Evolutionary conservation across 2,888 invertebrate genomes (phyloP).

Genomic region (Ornithoptera alexandrae): DNA sequence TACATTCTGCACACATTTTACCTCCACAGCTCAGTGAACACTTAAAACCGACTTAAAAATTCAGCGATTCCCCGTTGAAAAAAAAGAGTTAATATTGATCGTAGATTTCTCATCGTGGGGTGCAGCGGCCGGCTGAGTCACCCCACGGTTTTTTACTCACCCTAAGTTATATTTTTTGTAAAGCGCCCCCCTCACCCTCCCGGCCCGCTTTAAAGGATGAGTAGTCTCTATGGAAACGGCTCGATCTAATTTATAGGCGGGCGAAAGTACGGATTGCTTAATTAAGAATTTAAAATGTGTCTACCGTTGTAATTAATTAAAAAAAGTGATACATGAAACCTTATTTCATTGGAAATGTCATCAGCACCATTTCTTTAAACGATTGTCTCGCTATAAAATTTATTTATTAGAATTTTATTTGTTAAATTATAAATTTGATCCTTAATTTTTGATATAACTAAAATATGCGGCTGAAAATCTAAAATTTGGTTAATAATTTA

Average conservation of each 20-base stretch:
- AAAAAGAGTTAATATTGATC: conserved; percentile 82
- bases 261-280: conserved; percentile 80
- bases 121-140: conserved; percentile 81
- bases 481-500: background rate
- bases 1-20: conserved; percentile 38
- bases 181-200: conserved; percentile 65
- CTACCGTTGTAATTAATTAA: conserved; percentile 75
- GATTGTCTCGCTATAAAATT: background rate
- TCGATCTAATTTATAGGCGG: conserved; percentile 80
- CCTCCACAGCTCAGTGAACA: conserved; percentile 38
- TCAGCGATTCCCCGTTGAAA: conserved; percentile 75
- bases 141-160: conserved; percentile 81
- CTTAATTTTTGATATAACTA: background rate
- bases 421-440: background rate
- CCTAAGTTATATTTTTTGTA: conserved; percentile 81
- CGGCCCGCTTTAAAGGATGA: conserved; percentile 80
- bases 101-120: conserved; percentile 80
- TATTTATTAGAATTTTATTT: background rate
- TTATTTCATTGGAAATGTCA: background rate
- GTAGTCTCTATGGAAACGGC: conserved; percentile 81
- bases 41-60: conserved; percentile 74
- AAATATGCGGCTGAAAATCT: background rate
- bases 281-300: conserved; percentile 80
- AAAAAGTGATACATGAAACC: conserved; percentile 38
- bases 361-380: background rate